phyloP scores from a whole-genome alignment of 2,797 vertebrate species.

The Tinamus major region DNA sequence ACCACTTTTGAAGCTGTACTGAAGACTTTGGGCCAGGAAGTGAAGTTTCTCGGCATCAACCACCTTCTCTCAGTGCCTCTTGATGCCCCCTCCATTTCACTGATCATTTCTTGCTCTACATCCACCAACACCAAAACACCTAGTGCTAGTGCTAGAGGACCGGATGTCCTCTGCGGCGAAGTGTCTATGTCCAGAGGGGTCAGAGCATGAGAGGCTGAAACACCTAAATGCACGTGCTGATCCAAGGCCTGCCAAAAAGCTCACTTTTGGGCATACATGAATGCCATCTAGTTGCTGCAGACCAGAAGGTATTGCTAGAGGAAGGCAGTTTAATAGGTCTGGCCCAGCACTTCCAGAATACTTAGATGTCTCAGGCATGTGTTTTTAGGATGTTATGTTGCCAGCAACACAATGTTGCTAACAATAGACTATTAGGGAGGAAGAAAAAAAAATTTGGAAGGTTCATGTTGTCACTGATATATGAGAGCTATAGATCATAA shows the following conservation, averaged over 20 bases:
- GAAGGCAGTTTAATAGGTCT: background rate
- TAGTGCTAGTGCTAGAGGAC: background rate
- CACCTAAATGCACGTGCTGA: background rate
- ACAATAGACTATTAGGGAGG: background rate
- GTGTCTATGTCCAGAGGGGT: background rate
- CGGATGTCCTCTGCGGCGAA: background rate
- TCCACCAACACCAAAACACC: background rate
- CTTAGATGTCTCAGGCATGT: background rate
- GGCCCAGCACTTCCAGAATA: background rate
- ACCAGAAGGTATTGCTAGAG: background rate
- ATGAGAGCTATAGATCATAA: background rate
- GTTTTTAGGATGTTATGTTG: background rate
- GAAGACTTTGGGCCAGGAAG: background rate
- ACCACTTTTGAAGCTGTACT: fast-evolving
- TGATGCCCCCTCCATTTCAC: fast-evolving
- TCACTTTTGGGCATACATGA: background rate
- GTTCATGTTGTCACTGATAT: background rate
- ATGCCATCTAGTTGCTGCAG: background rate
- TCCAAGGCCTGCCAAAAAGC: background rate
- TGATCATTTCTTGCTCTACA: fast-evolving
- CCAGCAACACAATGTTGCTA: background rate
- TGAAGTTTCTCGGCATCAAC: background rate
- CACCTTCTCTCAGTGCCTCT: fast-evolving
- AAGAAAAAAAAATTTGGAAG: background rate
- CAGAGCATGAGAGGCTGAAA: background rate